Percentiles rank a stretch among this genome's conserved stretches.
phyloP scores from a whole-genome alignment of 2,888 invertebrate genomes.

The Melikaiella ostensackeni region DNA sequence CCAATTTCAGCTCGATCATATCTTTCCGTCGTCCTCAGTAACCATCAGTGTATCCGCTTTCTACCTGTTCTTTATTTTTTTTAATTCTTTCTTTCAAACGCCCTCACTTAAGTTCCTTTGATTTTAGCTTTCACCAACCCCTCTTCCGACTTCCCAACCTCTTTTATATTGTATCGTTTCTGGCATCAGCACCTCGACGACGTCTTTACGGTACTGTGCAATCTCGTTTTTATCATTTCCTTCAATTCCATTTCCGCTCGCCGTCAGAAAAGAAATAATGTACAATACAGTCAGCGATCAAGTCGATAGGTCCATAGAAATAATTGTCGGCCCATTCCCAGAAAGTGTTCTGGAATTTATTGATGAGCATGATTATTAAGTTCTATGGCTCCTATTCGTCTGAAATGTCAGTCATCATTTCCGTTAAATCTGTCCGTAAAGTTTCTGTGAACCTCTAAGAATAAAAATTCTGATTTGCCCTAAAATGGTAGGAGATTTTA shows the following conservation, averaged over 20 bases:
- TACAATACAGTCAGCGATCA: not conserved
- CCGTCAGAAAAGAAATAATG: not conserved
- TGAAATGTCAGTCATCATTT: not conserved
- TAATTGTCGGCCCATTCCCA: not conserved
- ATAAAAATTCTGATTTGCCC: not conserved
- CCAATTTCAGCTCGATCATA: constrained; percentile 4
- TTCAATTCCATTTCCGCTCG: constrained; percentile 23
- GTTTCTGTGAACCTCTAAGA: not conserved
- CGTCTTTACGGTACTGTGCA: constrained; percentile 12
- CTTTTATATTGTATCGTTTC: constrained; percentile 23
- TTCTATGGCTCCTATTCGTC: not conserved
- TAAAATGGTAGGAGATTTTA: not conserved
- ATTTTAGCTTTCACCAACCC: not conserved
- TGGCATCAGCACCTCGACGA: constrained; percentile 13
- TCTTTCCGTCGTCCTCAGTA: not conserved
- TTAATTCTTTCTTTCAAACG: constrained; percentile 5
- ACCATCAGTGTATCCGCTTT: not conserved
- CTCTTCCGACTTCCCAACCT: not conserved
- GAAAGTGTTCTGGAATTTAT: not conserved
- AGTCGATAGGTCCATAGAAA: constrained; percentile 14
- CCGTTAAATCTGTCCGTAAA: not conserved
- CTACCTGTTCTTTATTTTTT: not conserved
- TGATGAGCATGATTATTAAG: not conserved
- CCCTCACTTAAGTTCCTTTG: not conserved
- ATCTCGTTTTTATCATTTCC: constrained; percentile 26